phyloP scores from a whole-genome alignment of 2,113 vertebrate genomes.

The Mesitornis unicolor region DNA sequence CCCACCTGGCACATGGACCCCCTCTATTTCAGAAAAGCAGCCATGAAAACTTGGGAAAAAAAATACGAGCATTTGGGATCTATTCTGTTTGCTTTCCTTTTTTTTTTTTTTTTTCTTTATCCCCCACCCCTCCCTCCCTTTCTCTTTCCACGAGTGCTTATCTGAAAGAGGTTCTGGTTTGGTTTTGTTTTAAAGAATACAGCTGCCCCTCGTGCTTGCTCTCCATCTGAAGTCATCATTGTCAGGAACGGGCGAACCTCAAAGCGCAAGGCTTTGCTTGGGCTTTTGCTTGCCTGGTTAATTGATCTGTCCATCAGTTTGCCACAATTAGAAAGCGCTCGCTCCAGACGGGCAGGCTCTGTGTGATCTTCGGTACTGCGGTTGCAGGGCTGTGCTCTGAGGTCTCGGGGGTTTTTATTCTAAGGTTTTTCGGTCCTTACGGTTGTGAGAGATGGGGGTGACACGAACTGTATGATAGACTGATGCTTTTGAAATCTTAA shows the following conservation, averaged over 20 bases:
- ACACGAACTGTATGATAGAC: neutral
- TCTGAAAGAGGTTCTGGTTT: conserved; percentile 17
- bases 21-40: neutral
- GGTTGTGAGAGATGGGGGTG: neutral
- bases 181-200: conserved; percentile 8
- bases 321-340: neutral
- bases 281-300: neutral
- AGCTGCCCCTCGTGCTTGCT: conserved; percentile 21
- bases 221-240: conserved; percentile 12
- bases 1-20: neutral
- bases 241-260: neutral
- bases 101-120: fast-evolving
- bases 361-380: neutral
- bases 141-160: neutral
- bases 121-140: too few relatives aligned
- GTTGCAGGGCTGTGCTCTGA: neutral
- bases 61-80: neutral
- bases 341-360: neutral
- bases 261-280: neutral
- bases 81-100: neutral
- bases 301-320: conserved; percentile 9
- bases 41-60: neutral
- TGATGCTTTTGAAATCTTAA: conserved; percentile 30
- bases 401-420: neutral
- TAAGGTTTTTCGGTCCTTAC: neutral